Conservation (phyloP, 2,888 invertebrate species). For the Drosophila pegasa region DNA sequence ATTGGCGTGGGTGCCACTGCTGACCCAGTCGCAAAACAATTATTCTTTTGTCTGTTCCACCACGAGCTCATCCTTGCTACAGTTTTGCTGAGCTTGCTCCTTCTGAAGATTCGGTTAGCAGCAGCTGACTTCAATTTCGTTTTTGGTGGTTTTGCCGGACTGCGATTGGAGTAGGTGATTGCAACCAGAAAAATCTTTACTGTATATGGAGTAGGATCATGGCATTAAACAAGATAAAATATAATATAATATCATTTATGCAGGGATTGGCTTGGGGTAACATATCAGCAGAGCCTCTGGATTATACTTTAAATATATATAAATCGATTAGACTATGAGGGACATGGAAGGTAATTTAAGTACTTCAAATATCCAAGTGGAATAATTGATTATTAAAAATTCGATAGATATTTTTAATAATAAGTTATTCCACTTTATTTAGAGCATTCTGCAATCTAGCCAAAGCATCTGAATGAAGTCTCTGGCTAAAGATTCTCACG, state of each 20-base stretch:
- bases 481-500: background rate
- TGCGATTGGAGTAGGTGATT: background rate
- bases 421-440: too few species aligned
- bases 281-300: too few species aligned
- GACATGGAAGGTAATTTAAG: too few species aligned
- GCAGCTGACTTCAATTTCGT: conserved; percentile 11
- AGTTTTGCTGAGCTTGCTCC: conserved; percentile 14
- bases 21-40: conserved; percentile 39
- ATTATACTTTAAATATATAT: too few species aligned
- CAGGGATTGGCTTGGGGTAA: background rate
- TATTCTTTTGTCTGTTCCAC: conserved; percentile 42
- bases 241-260: background rate
- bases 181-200: too few species aligned
- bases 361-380: too few species aligned
- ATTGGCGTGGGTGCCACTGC: conserved; percentile 18
- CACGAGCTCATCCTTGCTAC: conserved; percentile 9
- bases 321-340: too few species aligned
- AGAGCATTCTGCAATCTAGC: background rate
- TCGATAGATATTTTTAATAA: too few species aligned
- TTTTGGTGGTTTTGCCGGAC: conserved; percentile 3
- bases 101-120: conserved; percentile 1
- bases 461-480: background rate
- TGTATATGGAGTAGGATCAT: background rate
- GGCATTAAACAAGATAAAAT: too few species aligned
- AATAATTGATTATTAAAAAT: too few species aligned